These are phyloP conservation scores for Ptilonorhynchus violaceus DNA, from an alignment of 2,113 vertebrate species.

Conservation along the genomic window DNA sequence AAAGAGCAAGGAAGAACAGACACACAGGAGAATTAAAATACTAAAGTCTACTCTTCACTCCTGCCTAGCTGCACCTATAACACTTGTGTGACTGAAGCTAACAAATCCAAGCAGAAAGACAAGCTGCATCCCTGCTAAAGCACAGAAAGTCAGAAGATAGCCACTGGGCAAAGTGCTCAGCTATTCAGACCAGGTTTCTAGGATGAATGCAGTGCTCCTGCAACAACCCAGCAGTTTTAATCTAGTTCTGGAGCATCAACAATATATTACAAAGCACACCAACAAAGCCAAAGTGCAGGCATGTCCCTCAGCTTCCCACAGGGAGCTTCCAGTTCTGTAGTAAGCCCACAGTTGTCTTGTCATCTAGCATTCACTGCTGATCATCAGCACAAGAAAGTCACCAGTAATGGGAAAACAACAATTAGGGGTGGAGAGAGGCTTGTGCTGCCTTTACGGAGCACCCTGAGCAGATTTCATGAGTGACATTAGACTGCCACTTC, in stretches of 20 bases:
- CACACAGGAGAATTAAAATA: background rate
- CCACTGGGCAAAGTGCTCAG: rapidly evolving
- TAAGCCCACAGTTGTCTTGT: background rate
- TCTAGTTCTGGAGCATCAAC: background rate
- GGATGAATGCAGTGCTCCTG: background rate
- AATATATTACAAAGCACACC: background rate
- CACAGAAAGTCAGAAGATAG: background rate
- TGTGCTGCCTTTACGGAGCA: background rate
- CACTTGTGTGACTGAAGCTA: background rate
- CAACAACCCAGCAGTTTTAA: background rate
- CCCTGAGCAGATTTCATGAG: rapidly evolving
- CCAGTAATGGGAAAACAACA: background rate
- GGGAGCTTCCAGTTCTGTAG: background rate
- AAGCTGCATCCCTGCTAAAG: background rate
- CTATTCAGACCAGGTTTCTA: background rate
- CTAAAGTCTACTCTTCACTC: background rate
- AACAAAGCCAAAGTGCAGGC: background rate
- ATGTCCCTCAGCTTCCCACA: background rate
- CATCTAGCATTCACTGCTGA: background rate
- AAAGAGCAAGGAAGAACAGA: background rate
- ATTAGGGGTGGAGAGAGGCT: background rate
- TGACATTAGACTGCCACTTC: background rate
- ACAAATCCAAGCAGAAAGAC: background rate
- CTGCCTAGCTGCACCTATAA: background rate
- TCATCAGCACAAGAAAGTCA: background rate